Evolutionary conservation across 2,888 invertebrate species (phyloP), one percentile per base, ranked within the genome.

Genomic region (Acrobasis consociella): DNA sequence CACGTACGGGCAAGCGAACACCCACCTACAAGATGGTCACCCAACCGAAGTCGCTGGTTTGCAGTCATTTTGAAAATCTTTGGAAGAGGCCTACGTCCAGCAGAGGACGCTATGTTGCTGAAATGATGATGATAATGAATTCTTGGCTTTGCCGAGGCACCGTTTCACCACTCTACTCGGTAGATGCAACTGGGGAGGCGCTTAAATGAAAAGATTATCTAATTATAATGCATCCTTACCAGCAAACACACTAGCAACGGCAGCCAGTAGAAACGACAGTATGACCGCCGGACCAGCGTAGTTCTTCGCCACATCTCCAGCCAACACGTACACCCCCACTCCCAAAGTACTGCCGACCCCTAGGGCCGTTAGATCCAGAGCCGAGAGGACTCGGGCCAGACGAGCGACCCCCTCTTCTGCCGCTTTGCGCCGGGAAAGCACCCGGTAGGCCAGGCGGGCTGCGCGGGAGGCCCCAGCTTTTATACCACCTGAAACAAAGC

Each of bases 251-350:
- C 97, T 97, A n/a, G 97, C 97, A 8, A 98, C 85, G 0, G 97
- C 98, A 0, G 98, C 98, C 61, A 98, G 93, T n/a, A 97, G 89
- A 78, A 98, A 98, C 1, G 97, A 97, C 17, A 98, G 82, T 38
- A 97, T 94, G 0, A 98, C 97, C 0, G 97, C 97, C 0, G 98
- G 98, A 0, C 98, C 98, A 0, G 97, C 96, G 60, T 94, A 94
- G 65, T 94, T 94, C 84, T 95, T 96, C 7, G 97, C 96, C 1
- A 97, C 97, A 67, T 96, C 94, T 0, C 97, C 97, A 31, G 97
- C 97, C 61, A 98, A 83, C 22, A 98, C 97, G 80, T 98, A 98
- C 50, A 98, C 96, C 0, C 98, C 98, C 3, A 98, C 97, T 0
- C 98, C 98, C 13, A 98, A 93, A 0, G 97, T 97, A 67, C 96